Conservation (phyloP, 2,113 vertebrate species). For the Mesocricetus auratus region DNA sequence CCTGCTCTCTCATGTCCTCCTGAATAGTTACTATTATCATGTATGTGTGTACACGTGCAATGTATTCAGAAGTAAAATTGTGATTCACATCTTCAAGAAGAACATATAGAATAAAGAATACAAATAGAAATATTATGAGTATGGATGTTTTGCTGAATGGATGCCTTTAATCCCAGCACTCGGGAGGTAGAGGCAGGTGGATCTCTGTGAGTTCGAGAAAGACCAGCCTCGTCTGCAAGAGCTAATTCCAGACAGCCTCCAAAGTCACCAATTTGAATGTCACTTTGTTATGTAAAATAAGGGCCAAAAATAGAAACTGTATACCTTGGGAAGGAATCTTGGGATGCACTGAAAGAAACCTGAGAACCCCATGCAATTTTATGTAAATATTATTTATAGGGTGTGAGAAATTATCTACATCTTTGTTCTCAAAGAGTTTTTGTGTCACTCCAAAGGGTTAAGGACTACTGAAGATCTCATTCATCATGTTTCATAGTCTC, state of each 20-base stretch:
- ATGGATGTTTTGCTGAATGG: background rate
- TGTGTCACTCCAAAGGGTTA: background rate
- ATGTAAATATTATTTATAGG: background rate
- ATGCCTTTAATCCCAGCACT: too few relatives aligned
- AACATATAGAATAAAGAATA: conserved; percentile 20
- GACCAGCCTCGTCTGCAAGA: too few relatives aligned
- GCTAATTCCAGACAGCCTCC: too few relatives aligned
- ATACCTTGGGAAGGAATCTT: background rate
- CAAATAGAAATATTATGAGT: background rate
- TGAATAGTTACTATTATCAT: background rate
- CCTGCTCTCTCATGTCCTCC: too few relatives aligned
- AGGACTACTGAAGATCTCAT: background rate
- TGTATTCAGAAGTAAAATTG: background rate
- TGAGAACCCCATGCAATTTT: background rate
- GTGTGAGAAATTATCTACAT: background rate
- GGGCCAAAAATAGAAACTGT: background rate
- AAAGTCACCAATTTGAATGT: background rate
- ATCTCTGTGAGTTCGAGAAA: too few relatives aligned
- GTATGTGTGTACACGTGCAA: background rate
- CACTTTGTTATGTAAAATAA: conserved; percentile 32
- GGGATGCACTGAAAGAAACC: background rate
- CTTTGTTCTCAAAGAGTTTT: background rate
- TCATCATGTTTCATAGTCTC: background rate
- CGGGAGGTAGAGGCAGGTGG: too few relatives aligned
- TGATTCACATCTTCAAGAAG: background rate